Conservation (phyloP, 1,140 invertebrate species). For the Brachionus plicatilis region DNA sequence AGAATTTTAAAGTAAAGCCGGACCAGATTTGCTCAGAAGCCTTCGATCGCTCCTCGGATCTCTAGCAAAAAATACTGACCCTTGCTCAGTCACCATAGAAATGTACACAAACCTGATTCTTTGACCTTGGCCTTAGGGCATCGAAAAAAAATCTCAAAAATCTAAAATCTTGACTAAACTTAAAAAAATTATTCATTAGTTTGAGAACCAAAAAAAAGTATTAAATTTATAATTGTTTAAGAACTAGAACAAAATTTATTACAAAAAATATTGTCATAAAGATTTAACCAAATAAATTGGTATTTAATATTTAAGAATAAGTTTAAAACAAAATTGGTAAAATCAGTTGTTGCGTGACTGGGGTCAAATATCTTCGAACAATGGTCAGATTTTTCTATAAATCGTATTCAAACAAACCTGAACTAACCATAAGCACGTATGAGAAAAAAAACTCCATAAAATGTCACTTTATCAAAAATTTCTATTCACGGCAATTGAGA, state of each 20-base stretch:
- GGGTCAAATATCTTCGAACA: background rate
- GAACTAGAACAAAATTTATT: background rate
- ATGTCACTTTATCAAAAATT: background rate
- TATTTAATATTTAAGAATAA: background rate
- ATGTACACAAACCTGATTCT: background rate
- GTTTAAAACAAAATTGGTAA: background rate
- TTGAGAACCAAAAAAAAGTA: background rate
- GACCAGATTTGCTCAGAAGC: background rate
- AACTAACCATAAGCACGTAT: background rate
- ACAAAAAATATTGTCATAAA: background rate
- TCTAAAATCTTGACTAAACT: background rate
- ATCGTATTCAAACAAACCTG: slow-evolving; percentile 2
- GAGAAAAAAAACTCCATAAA: background rate
- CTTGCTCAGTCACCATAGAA: background rate
- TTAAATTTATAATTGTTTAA: background rate
- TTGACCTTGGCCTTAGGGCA: background rate
- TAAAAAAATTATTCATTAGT: background rate
- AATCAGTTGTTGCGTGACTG: background rate
- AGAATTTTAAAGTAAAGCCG: background rate
- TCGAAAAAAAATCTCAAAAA: background rate
- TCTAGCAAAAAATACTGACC: background rate
- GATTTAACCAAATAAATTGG: background rate
- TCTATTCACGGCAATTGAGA: background rate
- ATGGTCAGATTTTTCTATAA: background rate
- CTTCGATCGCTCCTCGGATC: background rate